These are phyloP conservation scores for Holothuria glaberrima DNA, from an alignment of 35 echinoderm and acorn worm species.

Conservation along the genomic window DNA sequence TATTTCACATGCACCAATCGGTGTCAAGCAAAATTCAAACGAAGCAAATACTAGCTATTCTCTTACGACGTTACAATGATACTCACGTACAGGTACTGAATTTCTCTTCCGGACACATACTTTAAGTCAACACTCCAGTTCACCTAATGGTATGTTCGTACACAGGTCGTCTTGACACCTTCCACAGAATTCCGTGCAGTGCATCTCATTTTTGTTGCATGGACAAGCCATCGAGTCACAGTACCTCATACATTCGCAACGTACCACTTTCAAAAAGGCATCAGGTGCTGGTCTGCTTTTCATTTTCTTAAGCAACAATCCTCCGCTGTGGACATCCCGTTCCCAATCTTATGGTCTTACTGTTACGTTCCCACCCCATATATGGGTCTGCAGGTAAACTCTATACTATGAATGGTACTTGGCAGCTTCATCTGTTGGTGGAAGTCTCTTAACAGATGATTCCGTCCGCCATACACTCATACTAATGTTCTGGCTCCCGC, in stretches of 20 bases:
- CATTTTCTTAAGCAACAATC: slow-evolving; percentile 30
- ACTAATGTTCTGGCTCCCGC: slow-evolving; percentile 39
- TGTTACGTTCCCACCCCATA: slow-evolving; percentile 33
- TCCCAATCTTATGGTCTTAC: slow-evolving; percentile 52
- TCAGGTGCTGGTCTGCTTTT: slow-evolving; percentile 48
- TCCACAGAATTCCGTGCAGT: no score
- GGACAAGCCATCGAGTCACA: slow-evolving; percentile 39
- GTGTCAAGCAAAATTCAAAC: no score
- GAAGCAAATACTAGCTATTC: no score
- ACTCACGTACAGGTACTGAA: no score
- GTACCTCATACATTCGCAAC: slow-evolving; percentile 47
- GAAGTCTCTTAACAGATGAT: slow-evolving; percentile 43
- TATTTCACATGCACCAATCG: no score
- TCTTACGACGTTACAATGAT: no score
- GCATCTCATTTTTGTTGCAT: no score
- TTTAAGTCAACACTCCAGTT: no score
- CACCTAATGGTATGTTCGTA: no score
- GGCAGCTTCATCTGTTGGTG: slow-evolving; percentile 56
- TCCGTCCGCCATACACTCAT: background rate
- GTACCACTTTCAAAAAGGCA: slow-evolving; percentile 17
- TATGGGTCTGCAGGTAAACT: slow-evolving; percentile 39
- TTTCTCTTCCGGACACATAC: no score
- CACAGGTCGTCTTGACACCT: no score
- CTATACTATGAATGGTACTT: slow-evolving; percentile 55
- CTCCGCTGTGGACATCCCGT: slow-evolving; percentile 25